phyloP scores from a whole-genome alignment of 2,888 invertebrate species.

The Peribatodes rhomboidaria region DNA sequence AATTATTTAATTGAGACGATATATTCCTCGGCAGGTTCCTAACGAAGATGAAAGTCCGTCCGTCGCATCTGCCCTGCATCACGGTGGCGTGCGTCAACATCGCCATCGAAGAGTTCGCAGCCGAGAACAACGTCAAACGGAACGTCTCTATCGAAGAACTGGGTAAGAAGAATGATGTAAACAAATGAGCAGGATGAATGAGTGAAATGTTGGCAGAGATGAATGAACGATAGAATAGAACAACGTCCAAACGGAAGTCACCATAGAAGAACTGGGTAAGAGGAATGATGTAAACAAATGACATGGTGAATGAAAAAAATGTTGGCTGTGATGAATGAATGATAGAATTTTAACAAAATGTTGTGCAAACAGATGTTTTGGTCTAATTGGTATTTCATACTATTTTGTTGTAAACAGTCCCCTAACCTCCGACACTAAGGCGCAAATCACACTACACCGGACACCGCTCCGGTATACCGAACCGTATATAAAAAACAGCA shows the following conservation, averaged over 20 bases:
- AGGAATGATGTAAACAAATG: slow-evolving; percentile 1
- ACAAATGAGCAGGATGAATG: too few species aligned
- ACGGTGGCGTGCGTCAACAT: slow-evolving; percentile 95
- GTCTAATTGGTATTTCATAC: too few species aligned
- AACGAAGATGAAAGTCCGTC: slow-evolving; percentile 93
- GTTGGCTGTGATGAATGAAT: background rate
- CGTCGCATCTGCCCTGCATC: slow-evolving; percentile 95
- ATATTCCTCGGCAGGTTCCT: slow-evolving; percentile 85
- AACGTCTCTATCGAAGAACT: slow-evolving; percentile 88
- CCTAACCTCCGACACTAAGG: too few species aligned
- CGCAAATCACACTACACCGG: too few species aligned
- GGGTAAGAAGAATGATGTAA: slow-evolving; percentile 75
- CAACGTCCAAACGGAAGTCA: slow-evolving; percentile 82
- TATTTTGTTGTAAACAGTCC: too few species aligned
- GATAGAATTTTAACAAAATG: background rate
- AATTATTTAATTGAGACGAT: background rate
- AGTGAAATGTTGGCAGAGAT: too few species aligned
- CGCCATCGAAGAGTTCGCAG: slow-evolving; percentile 91
- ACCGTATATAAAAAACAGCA: too few species aligned
- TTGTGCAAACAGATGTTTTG: too few species aligned
- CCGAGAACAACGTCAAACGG: slow-evolving; percentile 80
- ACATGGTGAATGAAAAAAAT: background rate
- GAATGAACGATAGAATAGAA: slow-evolving; percentile 38
- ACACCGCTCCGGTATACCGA: too few species aligned
- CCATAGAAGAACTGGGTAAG: slow-evolving; percentile 89